phyloP scores from a whole-genome alignment of 2,888 invertebrate species.

The Fabriciana adippe region DNA sequence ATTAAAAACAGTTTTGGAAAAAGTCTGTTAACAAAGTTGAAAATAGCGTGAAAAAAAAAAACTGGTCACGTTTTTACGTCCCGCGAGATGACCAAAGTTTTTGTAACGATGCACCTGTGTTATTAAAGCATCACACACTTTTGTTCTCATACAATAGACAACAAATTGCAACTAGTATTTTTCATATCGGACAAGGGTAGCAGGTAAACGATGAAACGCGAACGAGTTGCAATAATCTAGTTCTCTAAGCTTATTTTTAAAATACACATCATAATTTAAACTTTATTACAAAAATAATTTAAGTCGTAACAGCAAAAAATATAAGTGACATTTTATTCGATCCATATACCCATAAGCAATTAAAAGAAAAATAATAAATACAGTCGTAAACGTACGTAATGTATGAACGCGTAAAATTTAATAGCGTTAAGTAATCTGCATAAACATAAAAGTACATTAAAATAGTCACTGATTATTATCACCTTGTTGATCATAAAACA shows the following conservation, averaged over 20 bases:
- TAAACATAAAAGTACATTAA: conserved; percentile 60
- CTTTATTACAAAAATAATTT: neutral
- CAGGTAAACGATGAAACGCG: conserved; percentile 53
- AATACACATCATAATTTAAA: neutral
- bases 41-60: conserved; percentile 70
- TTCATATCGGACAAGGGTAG: conserved; percentile 60
- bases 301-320: no score
- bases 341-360: no score
- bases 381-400: neutral
- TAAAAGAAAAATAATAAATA: no score
- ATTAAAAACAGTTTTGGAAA: conserved; percentile 75
- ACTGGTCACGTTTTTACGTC: conserved; percentile 69
- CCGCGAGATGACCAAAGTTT: conserved; percentile 58
- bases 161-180: conserved; percentile 78
- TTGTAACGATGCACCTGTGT: conserved; percentile 74
- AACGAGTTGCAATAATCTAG: neutral
- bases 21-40: conserved; percentile 70
- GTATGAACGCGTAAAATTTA: conserved; percentile 24
- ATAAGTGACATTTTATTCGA: no score
- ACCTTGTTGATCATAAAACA: conserved; percentile 68
- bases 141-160: conserved; percentile 77
- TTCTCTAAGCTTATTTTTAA: conserved; percentile 1
- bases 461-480: conserved; percentile 69
- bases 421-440: conserved; percentile 18
- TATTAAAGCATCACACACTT: conserved; percentile 76